A percentile compares a stretch with the other conserved stretches of the same genome.
These are phyloP conservation scores for Hydrotaea cyrtoneurina DNA, from an alignment of 2,888 invertebrate species.

Conservation along the genomic window DNA sequence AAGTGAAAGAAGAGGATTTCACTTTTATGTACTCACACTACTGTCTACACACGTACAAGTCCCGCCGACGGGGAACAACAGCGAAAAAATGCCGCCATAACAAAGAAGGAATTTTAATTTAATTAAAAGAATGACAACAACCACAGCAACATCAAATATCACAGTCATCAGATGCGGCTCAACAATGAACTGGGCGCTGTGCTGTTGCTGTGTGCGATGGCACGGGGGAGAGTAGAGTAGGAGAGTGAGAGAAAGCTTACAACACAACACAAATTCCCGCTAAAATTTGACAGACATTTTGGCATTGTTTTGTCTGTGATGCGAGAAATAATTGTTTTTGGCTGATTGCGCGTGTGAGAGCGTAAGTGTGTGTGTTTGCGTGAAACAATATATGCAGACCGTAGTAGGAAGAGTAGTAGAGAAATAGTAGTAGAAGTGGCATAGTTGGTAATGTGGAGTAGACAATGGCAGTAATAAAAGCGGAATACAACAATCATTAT, in stretches of 20 bases:
- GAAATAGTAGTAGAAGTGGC: background rate
- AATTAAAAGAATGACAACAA: constrained; percentile 31
- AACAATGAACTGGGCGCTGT: background rate
- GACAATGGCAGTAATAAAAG: constrained; percentile 15
- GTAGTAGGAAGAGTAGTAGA: background rate
- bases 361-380: background rate
- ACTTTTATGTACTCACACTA: constrained; percentile 12
- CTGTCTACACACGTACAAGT: background rate
- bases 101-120: constrained; percentile 39
- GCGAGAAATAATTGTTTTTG: constrained; percentile 47
- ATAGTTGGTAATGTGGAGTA: constrained; percentile 9
- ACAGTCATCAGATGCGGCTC: background rate
- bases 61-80: background rate
- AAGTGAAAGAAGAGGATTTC: background rate
- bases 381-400: background rate
- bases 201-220: background rate
- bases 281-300: constrained; percentile 60
- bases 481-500: constrained; percentile 15
- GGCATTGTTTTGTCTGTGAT: constrained; percentile 56
- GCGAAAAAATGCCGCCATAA: constrained; percentile 20
- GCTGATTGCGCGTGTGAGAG: constrained; percentile 8
- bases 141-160: constrained; percentile 31
- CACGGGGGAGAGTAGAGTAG: background rate
- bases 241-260: constrained; percentile 3
- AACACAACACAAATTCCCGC: constrained; percentile 42